Evolutionary conservation across 1,140 invertebrate genomes (phyloP).

Genomic region (Galleria mellonella): DNA sequence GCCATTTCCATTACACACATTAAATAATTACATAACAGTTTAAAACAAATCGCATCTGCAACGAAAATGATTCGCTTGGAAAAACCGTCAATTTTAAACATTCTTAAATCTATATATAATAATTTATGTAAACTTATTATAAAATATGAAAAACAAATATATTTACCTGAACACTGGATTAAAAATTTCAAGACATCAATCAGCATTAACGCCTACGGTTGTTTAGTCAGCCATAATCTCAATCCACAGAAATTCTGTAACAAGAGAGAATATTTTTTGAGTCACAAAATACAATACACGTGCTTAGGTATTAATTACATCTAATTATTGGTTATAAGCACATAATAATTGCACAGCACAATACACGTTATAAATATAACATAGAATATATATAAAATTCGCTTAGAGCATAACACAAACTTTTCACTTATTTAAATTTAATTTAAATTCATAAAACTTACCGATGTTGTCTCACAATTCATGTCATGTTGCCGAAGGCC

Average conservation of each 20-base stretch:
- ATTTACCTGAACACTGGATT: background rate
- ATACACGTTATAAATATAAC: background rate
- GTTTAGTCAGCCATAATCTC: conserved; percentile 1
- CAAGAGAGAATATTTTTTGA: conserved; percentile 6
- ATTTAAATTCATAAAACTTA: background rate
- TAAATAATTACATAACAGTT: too few species aligned
- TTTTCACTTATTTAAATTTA: too few species aligned
- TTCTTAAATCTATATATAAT: background rate
- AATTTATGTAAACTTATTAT: background rate
- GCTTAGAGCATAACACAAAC: conserved; percentile 2
- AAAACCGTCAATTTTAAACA: background rate
- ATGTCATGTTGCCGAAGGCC: too few species aligned
- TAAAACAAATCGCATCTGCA: background rate
- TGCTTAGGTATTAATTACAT: background rate
- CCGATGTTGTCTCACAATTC: background rate
- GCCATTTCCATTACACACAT: too few species aligned
- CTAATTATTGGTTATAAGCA: background rate
- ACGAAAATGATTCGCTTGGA: background rate
- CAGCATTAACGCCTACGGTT: background rate
- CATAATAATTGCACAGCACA: background rate
- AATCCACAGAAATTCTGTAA: background rate
- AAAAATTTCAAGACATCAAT: too few species aligned
- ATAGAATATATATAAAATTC: background rate
- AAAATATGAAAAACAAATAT: background rate
- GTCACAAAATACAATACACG: background rate